Evolutionary conservation across 2,888 invertebrate species (phyloP), one percentile per base, ranked within the genome.

Genomic region (Pteria penguin): DNA sequence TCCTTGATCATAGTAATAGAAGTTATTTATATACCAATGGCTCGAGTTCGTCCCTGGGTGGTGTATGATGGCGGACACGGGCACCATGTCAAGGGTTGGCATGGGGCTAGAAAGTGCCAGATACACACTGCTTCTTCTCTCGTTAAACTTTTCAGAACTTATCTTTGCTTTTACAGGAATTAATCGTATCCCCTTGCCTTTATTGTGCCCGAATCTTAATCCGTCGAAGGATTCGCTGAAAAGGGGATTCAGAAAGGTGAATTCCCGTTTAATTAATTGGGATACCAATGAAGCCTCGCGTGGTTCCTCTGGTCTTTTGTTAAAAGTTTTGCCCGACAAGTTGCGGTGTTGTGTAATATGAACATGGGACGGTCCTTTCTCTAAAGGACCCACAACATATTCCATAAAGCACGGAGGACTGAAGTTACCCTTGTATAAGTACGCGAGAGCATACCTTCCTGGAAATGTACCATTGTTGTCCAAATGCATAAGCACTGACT

Each of bases 1-100:
- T 2, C 84, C 84, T 29, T 84, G 83, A 18, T 77, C 78, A 1
- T 79, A 71, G 33, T 83, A 84, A 45, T 79, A 84, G 57, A 82
- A 78, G 57, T 81, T 80, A 18, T 78, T 71, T 1, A 75, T 69
- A 45, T 75, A 76, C 84, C 84, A 84, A n/a, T 62, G 31, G 0
- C 65, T 61, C 1, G 52, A n/a, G 24, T 81, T 60, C 5, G 55
- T 61, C 3, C 80, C 81, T 32, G 80, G 75, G 72, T 82, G 81
- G 70, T 80, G 82, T 11, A 84, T 26, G 24, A 75, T 68, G 55
- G 78, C 81, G 2, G 81, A 73, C 27, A 83, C 69, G 3, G 84
- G 83, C 54, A 83, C 60, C 22, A 80, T 78, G 14, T 80, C 66
- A 22, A 83, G 14, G 2, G 80, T 80, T 8, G 18, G 18, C 26